Base-by-base conservation (phyloP, 2,113 vertebrate genomes). In the Chaetops frenatus region DNA sequence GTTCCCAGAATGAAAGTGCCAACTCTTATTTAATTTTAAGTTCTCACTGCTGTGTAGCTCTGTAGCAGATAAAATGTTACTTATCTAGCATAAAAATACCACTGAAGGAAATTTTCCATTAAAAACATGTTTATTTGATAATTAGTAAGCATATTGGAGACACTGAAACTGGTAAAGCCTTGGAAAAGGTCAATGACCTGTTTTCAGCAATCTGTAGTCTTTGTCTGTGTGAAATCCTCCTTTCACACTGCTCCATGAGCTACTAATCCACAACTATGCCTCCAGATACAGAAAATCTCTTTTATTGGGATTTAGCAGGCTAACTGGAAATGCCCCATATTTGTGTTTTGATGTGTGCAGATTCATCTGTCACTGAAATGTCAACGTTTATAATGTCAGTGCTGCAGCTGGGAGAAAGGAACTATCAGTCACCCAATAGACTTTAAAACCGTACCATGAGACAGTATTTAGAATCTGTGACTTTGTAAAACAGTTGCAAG, bases 281-380 rank as follows among this genome's bases (percentile, higher is more conserved):
- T 92, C 33, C 13, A 85, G 54, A 92, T 21, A 92, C 2, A 94
- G 70, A 61, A 94, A 54, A 78, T 47, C 8, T 48, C 53, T 92
- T 83, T 35, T 61, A 65, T 3, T 65, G 14, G 31, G 60, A 62
- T 92, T 91, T 96, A 53, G 65, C 60, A 73, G 50, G 33, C 67
- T 92, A 86, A 57, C 67, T 80, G 64, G 48, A 47, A 90, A 88
- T 84, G 38, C 12, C 65, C 40, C 29, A 56, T 94, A 88, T 94
- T 88, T 81, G 53, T 95, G 64, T 95, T 96, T 94, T 96, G 80
- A 92, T 96, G 65, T 89, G 22, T 28, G 16, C 36, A 78, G 45
- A 48, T 91, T 88, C 54, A 84, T 93, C 64, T 86, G 1, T 69
- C 45, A 60, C 56, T 62, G 88, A 79, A 95, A 92, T 93, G 78